Conservation (phyloP, 2,797 vertebrate genomes). For the Toxotes lorentzi region DNA sequence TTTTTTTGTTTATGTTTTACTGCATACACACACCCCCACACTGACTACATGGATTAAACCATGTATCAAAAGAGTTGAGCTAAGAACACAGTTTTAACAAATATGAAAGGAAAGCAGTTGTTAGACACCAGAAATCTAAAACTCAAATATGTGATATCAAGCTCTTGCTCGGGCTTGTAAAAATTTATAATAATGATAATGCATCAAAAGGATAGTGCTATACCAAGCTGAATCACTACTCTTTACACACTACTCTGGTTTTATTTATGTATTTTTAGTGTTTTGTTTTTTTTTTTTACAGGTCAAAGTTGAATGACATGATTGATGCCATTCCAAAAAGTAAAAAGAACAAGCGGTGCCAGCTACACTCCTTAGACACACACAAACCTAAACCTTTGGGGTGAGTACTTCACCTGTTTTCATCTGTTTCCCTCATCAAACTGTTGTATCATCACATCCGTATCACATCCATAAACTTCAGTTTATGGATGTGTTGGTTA, state of each 20-base stretch:
- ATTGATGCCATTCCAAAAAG: conserved; percentile 99
- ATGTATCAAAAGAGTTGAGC: not conserved
- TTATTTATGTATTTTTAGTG: not conserved
- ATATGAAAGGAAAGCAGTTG: not conserved
- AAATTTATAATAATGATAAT: too few relatives aligned
- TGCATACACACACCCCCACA: not conserved
- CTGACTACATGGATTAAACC: not conserved
- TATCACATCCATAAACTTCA: not conserved
- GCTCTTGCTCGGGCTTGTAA: too few relatives aligned
- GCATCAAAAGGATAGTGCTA: not conserved
- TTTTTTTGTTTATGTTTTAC: not conserved
- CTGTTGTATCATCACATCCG: not conserved
- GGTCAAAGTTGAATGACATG: conserved; percentile 96
- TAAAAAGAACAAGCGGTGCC: conserved; percentile 99
- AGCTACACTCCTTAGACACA: conserved; percentile 97
- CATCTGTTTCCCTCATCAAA: not conserved
- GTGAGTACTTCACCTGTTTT: conserved; percentile 84
- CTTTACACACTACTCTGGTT: not conserved
- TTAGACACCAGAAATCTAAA: not conserved
- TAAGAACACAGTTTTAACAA: not conserved
- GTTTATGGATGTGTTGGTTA: too few relatives aligned
- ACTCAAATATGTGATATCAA: not conserved
- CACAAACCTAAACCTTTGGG: conserved; percentile 98
- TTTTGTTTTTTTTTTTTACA: conserved; percentile 61
- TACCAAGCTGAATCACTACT: not conserved